Conservation (phyloP, 2,113 vertebrate species). For the Hemiprocne comata region DNA sequence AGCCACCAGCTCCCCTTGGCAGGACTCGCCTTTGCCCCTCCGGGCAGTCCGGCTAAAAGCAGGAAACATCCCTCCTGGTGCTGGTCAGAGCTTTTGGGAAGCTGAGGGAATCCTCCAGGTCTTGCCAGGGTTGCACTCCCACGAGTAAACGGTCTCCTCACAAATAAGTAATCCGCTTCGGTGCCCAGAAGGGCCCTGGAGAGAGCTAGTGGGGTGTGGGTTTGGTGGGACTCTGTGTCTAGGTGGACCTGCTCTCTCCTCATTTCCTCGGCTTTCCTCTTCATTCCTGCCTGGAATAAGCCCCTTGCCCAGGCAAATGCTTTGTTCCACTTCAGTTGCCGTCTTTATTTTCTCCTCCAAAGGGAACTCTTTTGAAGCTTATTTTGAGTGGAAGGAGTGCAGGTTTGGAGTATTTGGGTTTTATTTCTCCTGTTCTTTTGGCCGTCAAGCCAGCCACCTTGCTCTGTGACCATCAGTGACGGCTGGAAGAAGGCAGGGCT, state of each 20-base stretch:
- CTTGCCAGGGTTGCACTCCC: not conserved
- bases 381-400: not conserved
- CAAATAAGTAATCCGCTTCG: fast-evolving
- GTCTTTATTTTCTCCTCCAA: not conserved
- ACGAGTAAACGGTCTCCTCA: fast-evolving
- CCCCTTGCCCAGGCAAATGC: not conserved
- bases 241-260: not conserved
- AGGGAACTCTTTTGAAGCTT: not conserved
- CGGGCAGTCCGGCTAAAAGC: not conserved
- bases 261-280: fast-evolving
- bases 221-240: not conserved
- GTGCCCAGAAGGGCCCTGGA: not conserved
- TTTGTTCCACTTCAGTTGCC: not conserved
- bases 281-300: not conserved
- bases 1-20: fast-evolving
- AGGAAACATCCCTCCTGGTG: not conserved
- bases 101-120: not conserved
- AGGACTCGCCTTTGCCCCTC: not conserved
- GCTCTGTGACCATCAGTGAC: not conserved
- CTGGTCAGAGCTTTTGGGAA: fast-evolving
- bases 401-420: not conserved
- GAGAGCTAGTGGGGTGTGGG: fast-evolving
- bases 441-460: not conserved
- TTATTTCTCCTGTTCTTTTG: not conserved
- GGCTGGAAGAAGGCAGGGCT: not conserved